phyloP scores from a whole-genome alignment of 2,113 vertebrate genomes.

The Varanus salvator region DNA sequence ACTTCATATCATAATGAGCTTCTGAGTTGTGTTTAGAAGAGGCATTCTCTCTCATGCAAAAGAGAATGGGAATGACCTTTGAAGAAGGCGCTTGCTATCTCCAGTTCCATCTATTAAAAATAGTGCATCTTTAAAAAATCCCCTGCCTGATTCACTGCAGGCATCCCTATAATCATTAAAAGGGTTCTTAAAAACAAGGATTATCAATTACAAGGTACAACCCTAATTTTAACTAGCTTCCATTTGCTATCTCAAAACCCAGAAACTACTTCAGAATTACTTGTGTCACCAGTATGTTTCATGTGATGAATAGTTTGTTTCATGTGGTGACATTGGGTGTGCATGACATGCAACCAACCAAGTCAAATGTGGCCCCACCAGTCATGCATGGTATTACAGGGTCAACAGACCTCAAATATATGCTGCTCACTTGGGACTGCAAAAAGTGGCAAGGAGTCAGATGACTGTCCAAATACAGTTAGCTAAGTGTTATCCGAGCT shows the following conservation, averaged over 20 bases:
- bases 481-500: no score
- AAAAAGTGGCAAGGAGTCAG: neutral
- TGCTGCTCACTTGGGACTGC: neutral
- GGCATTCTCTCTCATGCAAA: no score
- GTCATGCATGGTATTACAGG: neutral
- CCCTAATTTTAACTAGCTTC: neutral
- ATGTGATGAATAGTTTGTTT: no score
- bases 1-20: neutral
- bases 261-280: neutral
- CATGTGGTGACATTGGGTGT: neutral
- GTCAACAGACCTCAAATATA: neutral
- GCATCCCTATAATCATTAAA: neutral
- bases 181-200: no score
- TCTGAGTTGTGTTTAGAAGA: neutral
- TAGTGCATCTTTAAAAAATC: no score
- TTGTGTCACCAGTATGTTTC: neutral
- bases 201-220: no score
- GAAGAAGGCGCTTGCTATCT: no score
- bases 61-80: no score
- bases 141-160: neutral
- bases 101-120: neutral
- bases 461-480: neutral
- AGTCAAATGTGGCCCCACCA: neutral
- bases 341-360: neutral
- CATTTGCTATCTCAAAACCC: neutral